Evolutionary conservation across 2,797 vertebrate genomes (phyloP).

Genomic region (Hippopotamyrus pictus): DNA sequence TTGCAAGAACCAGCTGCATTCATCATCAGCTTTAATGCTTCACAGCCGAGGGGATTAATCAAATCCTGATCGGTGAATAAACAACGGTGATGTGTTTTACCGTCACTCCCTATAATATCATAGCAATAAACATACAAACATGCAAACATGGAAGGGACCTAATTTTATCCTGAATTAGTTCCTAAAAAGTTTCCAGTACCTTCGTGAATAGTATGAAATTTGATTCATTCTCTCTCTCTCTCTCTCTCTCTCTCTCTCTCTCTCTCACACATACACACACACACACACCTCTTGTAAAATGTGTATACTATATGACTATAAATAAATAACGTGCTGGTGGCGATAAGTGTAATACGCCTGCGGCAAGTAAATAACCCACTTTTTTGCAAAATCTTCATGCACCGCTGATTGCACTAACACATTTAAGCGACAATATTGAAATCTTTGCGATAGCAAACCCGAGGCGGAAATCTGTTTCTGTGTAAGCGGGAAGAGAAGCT

Average conservation of each 20-base stretch:
- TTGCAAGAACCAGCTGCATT: background rate
- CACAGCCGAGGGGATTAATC: background rate
- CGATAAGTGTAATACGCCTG: background rate
- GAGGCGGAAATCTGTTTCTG: slow-evolving; percentile 26
- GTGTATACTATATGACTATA: background rate
- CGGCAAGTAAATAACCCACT: background rate
- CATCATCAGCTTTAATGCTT: background rate
- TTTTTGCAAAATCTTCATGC: background rate
- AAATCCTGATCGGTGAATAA: background rate
- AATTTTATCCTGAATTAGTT: background rate
- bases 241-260: background rate
- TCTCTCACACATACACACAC: background rate
- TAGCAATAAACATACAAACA: background rate
- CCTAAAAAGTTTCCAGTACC: background rate
- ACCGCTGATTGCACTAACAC: background rate
- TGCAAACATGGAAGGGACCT: background rate
- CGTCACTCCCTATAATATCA: background rate
- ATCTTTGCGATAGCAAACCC: slow-evolving; percentile 35
- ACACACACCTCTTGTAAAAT: background rate
- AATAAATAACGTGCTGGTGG: background rate
- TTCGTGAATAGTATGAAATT: background rate
- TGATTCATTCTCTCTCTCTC: background rate
- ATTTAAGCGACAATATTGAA: slow-evolving; percentile 24
- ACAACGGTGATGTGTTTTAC: background rate
- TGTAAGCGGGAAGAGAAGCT: slow-evolving; percentile 32